phyloP scores from a whole-genome alignment of 2,113 vertebrate genomes.

The Polyodon spathula region DNA sequence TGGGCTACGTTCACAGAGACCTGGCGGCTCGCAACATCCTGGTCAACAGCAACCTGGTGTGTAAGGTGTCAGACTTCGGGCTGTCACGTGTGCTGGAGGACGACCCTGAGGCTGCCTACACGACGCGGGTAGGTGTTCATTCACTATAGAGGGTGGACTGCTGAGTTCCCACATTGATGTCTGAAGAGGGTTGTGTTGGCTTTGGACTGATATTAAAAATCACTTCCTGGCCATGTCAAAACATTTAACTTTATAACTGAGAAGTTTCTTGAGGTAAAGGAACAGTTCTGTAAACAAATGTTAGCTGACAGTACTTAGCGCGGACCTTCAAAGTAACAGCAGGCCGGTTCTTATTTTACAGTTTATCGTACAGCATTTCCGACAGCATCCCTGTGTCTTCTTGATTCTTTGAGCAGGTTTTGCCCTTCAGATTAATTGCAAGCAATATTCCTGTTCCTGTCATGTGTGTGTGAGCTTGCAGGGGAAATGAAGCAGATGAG shows the following conservation, averaged over 20 bases:
- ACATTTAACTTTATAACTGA: too few species aligned
- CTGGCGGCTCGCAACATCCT: constrained; percentile 64
- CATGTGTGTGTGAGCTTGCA: constrained; percentile 22
- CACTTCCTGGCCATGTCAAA: too few species aligned
- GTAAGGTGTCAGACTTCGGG: too few species aligned
- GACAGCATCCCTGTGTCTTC: not conserved
- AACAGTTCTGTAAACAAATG: not conserved
- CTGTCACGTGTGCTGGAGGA: too few species aligned
- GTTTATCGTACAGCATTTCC: constrained; percentile 1
- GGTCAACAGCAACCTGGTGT: too few species aligned
- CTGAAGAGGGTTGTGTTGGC: too few species aligned
- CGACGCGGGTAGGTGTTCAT: constrained; percentile 59
- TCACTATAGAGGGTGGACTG: too few species aligned
- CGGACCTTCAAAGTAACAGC: too few species aligned
- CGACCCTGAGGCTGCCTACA: constrained; percentile 72
- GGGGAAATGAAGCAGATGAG: constrained; percentile 18
- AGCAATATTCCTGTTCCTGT: constrained; percentile 18
- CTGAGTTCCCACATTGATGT: too few species aligned
- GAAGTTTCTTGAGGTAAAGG: too few species aligned
- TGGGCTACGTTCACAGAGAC: constrained; percentile 81
- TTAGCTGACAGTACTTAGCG: not conserved
- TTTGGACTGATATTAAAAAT: too few species aligned
- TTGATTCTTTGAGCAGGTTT: not conserved
- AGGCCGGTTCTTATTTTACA: too few species aligned
- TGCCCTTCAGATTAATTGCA: not conserved